Evolutionary conservation across 2,888 invertebrate genomes (phyloP), one percentile per base, ranked within the genome.

Genomic region (Thecophora atra): DNA sequence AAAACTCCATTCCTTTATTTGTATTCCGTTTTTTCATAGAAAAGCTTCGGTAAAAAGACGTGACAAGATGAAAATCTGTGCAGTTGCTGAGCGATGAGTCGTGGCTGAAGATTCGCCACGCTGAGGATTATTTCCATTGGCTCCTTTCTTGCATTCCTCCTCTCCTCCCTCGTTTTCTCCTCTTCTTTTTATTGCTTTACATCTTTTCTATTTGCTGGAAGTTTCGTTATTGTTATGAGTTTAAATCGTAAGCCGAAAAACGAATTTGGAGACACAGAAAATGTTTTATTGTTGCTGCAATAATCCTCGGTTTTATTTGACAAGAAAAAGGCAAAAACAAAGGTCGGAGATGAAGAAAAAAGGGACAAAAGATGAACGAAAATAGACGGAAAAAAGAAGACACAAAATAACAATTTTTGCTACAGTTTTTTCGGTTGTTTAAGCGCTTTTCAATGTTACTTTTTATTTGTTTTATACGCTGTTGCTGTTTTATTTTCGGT

Each of bases 21-120:
- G 13, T 30, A 24, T 28, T 21, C 7, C 30, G 7, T 67, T 30
- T 56, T 19, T 52, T 65, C 28, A n/a, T n/a, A 44, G 24, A 28
- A 52, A 19, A 67, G 54, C 64, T 17, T 54, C 58, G 21, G 42
- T 72, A n/a, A n/a, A 73, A 73, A 76, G 77, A 78, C 78, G 78
- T 78, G 78, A 78, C 78, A 77, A 77, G 78, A 77, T 78, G 78
- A 72, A 76, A 78, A 78, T 78, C 77, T 76, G 47, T 54, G 63
- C 72, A 72, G 64, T 68, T 60, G 72, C 56, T 72, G 13, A 37
- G 37, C 56, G 54, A n/a, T n/a, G n/a, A n/a, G 47, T 24, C 60
- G 64, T 56, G 71, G 65, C 42, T 42, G 52, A 70, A 70, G 47
- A 47, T 47, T 47, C 47, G 47, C 47, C n/a, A 47, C 13, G 47